Evolutionary conservation across 1,140 invertebrate genomes (phyloP), one percentile per base, ranked within the genome.

Genomic region (Caenorhabditis latens): DNA sequence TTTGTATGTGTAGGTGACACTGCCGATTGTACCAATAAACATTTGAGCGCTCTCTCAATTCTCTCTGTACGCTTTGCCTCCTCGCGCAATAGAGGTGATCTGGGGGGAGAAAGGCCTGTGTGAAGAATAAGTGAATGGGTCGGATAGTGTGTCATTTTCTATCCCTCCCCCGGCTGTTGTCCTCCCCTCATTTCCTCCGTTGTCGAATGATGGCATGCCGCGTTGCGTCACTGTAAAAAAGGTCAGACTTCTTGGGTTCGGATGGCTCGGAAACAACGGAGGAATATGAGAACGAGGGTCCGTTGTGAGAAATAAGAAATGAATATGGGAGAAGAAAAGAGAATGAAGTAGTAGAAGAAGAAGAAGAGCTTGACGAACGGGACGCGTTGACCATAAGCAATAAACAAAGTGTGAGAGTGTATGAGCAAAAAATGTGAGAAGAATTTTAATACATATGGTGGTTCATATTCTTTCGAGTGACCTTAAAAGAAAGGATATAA

Each of bases 11-110:
- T 79, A 42, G 43, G 32, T 79, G 71, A 50, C 71, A 79, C 71
- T 50, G 71, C 46, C 71, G 71, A 79, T 79, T 79, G 71, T 79
- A 79, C 71, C 71, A 79, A 79, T 79, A 79, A 79, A 79, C 46
- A 50, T 79, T 50, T 48, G 46, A 50, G 71, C 46, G 71, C 46
- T 79, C 71, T n/a, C 43, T 48, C 58, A 32, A 32, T 32, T 61
- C 40, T 43, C 40, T 43, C 65, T 46, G 3, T 63, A 16, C 50
- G 50, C 50, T n/a, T 61, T 61, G 57, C 57, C 16, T 46, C 40
- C 65, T 71, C 40, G 65, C 42, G 65, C 42, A 46, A 46, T 43
- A 46, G 65, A 21, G 24, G 65, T 71, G 65, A 71, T 71, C 65
- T 71, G 65, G 61, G 21, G 16, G 9, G 16, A 53, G 50, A 53